Base-by-base conservation (phyloP, 2,797 vertebrate genomes). In the Tympanoctomys barrerae region DNA sequence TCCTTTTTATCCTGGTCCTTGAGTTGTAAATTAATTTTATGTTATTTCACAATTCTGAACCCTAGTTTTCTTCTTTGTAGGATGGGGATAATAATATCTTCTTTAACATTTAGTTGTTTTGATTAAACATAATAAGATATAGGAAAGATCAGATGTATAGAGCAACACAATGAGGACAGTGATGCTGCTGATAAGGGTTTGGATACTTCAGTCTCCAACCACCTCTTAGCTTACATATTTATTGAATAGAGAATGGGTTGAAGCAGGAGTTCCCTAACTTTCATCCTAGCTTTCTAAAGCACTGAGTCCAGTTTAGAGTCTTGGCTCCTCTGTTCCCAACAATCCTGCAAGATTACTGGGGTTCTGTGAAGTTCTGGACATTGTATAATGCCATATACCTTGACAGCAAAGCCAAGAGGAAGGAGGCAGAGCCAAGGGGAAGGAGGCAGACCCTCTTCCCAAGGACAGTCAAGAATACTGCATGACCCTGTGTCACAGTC, bases 31-130 rank as follows among this genome's bases (percentile, higher is more conserved):
- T 83, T 64, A 93, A 49, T 36, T 70, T 36, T 12, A 1, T 14
- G 49, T 28, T 18, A 89, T 61, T 95, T 90, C 57, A 36, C 26
- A 79, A 78, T 91, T 94, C 39, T 36, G 36, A 94, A 73, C 71
- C 18, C 89, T 31, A 11, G 26, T 89, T 89, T 82, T 94, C 86
- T 92, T 46, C 33, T 87, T 71, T 57, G 33, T 89, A 77, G 87
- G 96, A 70, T 16, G 5, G 39, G 52, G 52, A 52, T 42, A 66
- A 57, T 78, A 84, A 66, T 11, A 68, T 7, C 21, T 28, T 91
- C 31, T 64, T 87, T 49, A 62, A 66, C n/a, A 46, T 78, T 87
- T 71, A 66, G 33, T 75, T 75, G 71, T 2, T 49, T 49, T 68
- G 81, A 90, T 73, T 84, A 81, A 85, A 92, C 24, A 16, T 71